phyloP scores from a whole-genome alignment of 1,140 invertebrate genomes.

The Rhizoglyphus robini region DNA sequence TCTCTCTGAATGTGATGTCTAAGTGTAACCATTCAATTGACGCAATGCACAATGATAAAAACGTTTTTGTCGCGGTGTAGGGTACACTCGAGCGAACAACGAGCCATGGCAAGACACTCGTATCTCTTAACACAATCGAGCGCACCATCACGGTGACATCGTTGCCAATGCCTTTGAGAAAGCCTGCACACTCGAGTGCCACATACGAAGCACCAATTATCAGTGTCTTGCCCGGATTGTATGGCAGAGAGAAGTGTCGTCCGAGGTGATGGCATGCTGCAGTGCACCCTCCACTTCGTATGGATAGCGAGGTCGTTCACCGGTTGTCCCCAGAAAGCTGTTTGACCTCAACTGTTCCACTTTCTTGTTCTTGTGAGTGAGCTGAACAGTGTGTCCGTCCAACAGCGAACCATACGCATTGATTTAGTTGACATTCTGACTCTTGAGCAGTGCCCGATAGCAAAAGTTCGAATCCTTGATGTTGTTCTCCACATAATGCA shows the following conservation, averaged over 20 bases:
- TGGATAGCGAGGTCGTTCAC: slow-evolving; percentile 62
- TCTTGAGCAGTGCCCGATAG: too few species aligned
- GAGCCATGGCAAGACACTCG: too few species aligned
- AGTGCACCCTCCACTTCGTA: slow-evolving; percentile 67
- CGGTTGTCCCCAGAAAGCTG: slow-evolving; percentile 78
- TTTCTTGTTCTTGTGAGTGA: slow-evolving; percentile 31
- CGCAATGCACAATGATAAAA: too few species aligned
- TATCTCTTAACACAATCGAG: slow-evolving; percentile 78
- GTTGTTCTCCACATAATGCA: slow-evolving; percentile 62
- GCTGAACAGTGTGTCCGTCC: slow-evolving; percentile 56
- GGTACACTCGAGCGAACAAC: too few species aligned
- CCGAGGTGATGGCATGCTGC: slow-evolving; percentile 84
- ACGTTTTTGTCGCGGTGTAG: too few species aligned
- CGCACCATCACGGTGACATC: too few species aligned
- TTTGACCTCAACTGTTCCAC: slow-evolving; percentile 58
- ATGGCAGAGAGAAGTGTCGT: slow-evolving; percentile 97
- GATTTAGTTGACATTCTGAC: too few species aligned
- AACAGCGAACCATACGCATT: slow-evolving; percentile 75
- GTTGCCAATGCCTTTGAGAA: too few species aligned
- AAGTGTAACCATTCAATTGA: too few species aligned
- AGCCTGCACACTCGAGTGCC: too few species aligned
- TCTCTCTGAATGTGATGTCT: too few species aligned
- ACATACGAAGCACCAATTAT: slow-evolving; percentile 71
- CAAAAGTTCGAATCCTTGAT: too few species aligned
- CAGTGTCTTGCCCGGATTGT: slow-evolving; percentile 70